Evolutionary conservation across 2,113 vertebrate species (phyloP), one percentile per base, ranked within the genome.

Genomic region (Ovis canadensis): DNA sequence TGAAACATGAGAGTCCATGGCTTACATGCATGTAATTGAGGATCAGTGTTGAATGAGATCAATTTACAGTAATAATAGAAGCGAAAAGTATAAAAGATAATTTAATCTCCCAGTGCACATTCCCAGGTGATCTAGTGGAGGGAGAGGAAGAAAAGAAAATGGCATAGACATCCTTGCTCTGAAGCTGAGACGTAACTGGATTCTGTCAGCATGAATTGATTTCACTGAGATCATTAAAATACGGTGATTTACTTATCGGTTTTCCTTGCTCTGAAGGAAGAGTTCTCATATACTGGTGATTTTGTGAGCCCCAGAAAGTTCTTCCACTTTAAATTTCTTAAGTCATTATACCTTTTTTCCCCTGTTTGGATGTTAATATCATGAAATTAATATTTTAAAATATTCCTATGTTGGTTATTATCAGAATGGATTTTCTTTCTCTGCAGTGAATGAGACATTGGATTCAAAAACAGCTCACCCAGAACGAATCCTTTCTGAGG

Each of bases 361-460:
- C 17, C 17, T n/a, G 1, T 94, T 94, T 95, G 16, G 9, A 25
- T 81, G n/a, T 94, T 78, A 88, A 85, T 52, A 80, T 64, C 4
- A 74, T 71, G 27, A 83, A 78, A 80, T 90, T 89, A 77, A n/a
- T 82, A 57, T 33, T 92, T 80, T 59, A 33, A 36, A 36, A 48
- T 62, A 25, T 5, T 25, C 48, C 1, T 36, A 59, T 57, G 40
- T 33, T 54, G 43, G 23, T 90, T 54, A 13, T 43, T 59, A 33
- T 84, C 23, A 43, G 16, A 87, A 80, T 94, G 48, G 29, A 54
- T 94, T 80, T 96, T 96, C n/a, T 94, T 96, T 95, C 71, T 94
- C 48, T 84, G 36, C 36, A 98, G 93, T 60, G 50, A 92, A 88
- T 60, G 23, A 36, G 50, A 87, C 13, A 33, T 25, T 78, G 59